Evolutionary conservation across 2,888 invertebrate species (phyloP).

Genomic region (Pheosia tremula): DNA sequence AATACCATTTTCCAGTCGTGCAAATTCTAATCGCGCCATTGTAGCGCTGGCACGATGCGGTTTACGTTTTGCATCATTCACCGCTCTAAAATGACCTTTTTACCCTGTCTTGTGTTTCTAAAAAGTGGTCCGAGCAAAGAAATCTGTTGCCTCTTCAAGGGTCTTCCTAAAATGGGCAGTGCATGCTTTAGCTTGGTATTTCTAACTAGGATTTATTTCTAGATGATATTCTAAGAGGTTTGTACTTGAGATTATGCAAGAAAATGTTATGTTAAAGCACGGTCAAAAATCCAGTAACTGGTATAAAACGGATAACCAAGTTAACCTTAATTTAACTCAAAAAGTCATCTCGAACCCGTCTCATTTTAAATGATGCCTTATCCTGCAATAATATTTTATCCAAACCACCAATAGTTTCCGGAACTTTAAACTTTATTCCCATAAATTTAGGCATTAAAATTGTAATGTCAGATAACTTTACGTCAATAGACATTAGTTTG

Average conservation of each 20-base stretch:
- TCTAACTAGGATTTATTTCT: conserved; percentile 41
- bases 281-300: too few relatives aligned
- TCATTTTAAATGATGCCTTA: conserved; percentile 41
- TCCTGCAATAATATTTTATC: background rate
- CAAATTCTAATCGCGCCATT: conserved; percentile 70
- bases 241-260: conserved; percentile 15
- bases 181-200: conserved; percentile 28
- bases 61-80: conserved; percentile 54
- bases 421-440: background rate
- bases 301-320: too few relatives aligned
- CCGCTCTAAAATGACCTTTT: conserved; percentile 30
- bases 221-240: conserved; percentile 29
- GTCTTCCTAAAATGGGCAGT: conserved; percentile 30
- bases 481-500: too few relatives aligned
- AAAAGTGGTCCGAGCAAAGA: conserved; percentile 13
- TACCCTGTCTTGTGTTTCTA: conserved; percentile 19
- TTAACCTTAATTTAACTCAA: conserved; percentile 9
- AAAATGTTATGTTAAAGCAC: too few relatives aligned
- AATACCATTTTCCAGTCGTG: conserved; percentile 55
- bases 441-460: background rate
- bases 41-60: conserved; percentile 57
- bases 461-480: background rate
- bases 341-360: conserved; percentile 29
- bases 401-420: background rate
- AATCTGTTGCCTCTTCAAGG: conserved; percentile 19